Conservation (phyloP, 2,888 invertebrate species). For the Drosophila maculinotata region DNA sequence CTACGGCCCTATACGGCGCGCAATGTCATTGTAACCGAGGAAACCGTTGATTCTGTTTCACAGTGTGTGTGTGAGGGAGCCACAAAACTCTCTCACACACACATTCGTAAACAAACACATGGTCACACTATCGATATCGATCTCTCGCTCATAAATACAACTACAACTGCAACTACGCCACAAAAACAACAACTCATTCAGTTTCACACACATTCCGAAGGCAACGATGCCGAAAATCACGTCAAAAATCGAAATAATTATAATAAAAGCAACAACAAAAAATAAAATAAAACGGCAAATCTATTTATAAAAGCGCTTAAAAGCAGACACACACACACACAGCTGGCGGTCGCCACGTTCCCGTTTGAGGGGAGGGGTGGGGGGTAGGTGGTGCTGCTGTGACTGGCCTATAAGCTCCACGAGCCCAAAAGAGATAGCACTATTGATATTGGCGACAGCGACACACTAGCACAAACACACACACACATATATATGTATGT, state of each 20-base stretch:
- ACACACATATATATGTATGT: conserved; percentile 38
- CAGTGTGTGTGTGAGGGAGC: conserved; percentile 5
- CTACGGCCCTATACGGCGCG: conserved; percentile 64
- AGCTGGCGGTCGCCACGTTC: conserved; percentile 60
- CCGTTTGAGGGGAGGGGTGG: conserved; percentile 35
- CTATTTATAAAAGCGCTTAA: conserved; percentile 82
- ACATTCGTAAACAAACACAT: conserved; percentile 51
- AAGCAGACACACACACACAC: conserved; percentile 53
- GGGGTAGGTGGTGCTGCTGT: conserved; percentile 39
- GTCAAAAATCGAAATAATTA: conserved; percentile 77
- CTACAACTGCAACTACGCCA: conserved; percentile 28
- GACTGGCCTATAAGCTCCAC: conserved; percentile 54
- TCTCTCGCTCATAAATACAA: conserved; percentile 61
- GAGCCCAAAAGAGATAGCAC: conserved; percentile 64
- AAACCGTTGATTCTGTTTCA: conserved; percentile 60
- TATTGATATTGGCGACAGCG: conserved; percentile 70
- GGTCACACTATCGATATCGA: conserved; percentile 74
- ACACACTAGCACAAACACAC: conserved; percentile 49
- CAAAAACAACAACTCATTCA: conserved; percentile 43
- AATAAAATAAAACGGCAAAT: conserved; percentile 73
- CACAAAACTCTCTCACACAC: conserved; percentile 42
- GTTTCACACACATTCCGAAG: conserved; percentile 61
- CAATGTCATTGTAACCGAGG: conserved; percentile 72
- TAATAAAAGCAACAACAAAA: conserved; percentile 67
- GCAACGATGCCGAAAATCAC: conserved; percentile 63